A percentile compares a stretch with the other conserved stretches of the same genome.
Conservation (phyloP, 1,140 invertebrate species). For the Cyclina sinensis region DNA sequence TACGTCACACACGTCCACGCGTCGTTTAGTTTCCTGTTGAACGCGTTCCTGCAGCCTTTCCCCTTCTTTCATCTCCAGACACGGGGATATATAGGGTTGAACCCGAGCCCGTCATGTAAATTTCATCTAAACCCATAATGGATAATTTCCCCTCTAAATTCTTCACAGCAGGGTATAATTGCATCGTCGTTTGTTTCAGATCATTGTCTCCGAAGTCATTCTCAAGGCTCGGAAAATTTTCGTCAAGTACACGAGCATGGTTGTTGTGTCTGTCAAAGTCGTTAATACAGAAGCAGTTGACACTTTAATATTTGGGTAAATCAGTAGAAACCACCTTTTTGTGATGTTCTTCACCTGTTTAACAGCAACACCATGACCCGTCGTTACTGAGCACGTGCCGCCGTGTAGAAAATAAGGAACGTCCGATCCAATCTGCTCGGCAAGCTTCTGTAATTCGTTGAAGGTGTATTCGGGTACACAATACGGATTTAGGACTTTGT, state of each 20-base stretch:
- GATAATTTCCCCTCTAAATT: neutral
- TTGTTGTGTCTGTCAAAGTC: neutral
- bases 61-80: neutral
- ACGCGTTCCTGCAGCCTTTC: neutral
- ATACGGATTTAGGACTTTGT: neutral
- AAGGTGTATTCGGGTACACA: constrained; percentile 3
- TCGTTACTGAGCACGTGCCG: neutral
- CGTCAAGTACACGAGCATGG: neutral
- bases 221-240: neutral
- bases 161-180: neutral
- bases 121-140: neutral
- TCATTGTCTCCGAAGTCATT: neutral
- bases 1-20: neutral
- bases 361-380: neutral
- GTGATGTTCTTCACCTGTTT: neutral
- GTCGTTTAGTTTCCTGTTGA: neutral
- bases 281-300: neutral
- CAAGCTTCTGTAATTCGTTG: neutral
- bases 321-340: neutral
- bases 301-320: constrained; percentile 4
- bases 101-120: neutral
- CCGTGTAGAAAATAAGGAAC: neutral
- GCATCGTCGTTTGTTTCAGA: neutral
- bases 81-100: neutral
- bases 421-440: neutral